Evolutionary conservation across 2,113 vertebrate genomes (phyloP), one percentile per base, ranked within the genome.

Genomic region (Agapornis roseicollis): DNA sequence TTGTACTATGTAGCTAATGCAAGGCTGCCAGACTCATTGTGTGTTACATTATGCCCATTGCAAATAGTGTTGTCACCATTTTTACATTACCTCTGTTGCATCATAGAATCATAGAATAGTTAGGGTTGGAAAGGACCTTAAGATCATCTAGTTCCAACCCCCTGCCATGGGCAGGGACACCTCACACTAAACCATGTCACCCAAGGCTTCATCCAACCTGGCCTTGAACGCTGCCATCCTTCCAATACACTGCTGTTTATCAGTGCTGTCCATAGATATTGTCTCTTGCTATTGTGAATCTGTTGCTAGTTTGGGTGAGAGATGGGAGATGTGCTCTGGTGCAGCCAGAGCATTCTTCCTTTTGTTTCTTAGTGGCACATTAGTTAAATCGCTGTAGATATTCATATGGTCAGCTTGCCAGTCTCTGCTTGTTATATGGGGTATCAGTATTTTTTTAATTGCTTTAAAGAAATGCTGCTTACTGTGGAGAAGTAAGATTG

Each of bases 1-100:
- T 16, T 0, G 0, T 72, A 39, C 23, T 19, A 53, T 0, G 0
- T 53, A 33, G 29, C 39, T 60, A 71, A 49, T 12, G 25, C 13
- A 39, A 47, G 44, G 18, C 44, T 1, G 2, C 8, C 50, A 42
- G 47, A 56, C 37, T 74, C 42, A 29, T 28, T 60, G 31, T 23
- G 41, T 76, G 44, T 50, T 71, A 27, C n/a, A 16, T 37, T 41
- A 33, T 60, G 23, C 61, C 70, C 10, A 12, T 11, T 84, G 46
- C 44, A 85, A 60, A 29, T 16, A 69, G 20, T 10, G 6, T 11
- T 88, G n/a, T 18, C 11, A 16, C 24, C 1, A 4, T 61, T 79
- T 73, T 33, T 87, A 1, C 1, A 1, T 63, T 27, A 68, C 29
- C 42, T 69, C 29, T 6, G 6, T 60, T 55, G n/a, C 23, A 14